Evolutionary conservation across 2,888 invertebrate genomes (phyloP).

Genomic region (Drosophila sordidula): DNA sequence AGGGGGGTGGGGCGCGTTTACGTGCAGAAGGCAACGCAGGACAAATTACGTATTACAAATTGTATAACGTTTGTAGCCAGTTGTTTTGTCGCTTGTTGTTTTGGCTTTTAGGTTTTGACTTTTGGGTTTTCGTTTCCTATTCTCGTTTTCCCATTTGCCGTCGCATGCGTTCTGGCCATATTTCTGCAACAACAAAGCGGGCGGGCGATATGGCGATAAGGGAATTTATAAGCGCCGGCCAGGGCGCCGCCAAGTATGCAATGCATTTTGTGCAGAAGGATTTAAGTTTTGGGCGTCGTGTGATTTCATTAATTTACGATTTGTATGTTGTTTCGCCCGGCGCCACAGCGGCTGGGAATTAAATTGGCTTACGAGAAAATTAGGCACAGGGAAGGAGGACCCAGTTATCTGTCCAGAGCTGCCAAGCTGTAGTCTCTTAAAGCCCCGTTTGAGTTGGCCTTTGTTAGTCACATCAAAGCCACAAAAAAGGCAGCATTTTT

Average conservation of each 20-base stretch:
- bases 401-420: conserved; percentile 16
- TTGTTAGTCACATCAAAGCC: conserved; percentile 53
- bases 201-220: conserved; percentile 66
- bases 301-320: conserved; percentile 77
- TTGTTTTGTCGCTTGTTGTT: conserved; percentile 34
- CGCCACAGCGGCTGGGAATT: conserved; percentile 68
- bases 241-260: conserved; percentile 54
- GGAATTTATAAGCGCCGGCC: conserved; percentile 68
- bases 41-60: conserved; percentile 78
- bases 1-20: conserved; percentile 2
- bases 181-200: conserved; percentile 64
- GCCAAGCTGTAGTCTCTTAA: conserved; percentile 39
- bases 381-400: conserved; percentile 33
- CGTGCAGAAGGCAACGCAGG: conserved; percentile 28
- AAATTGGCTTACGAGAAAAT: conserved; percentile 71
- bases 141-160: conserved; percentile 26
- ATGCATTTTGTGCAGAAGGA: conserved; percentile 63
- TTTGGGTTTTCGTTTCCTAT: conserved; percentile 6
- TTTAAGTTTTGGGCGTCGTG: conserved; percentile 66
- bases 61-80: conserved; percentile 57
- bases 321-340: conserved; percentile 42
- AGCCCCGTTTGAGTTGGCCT: conserved; percentile 36
- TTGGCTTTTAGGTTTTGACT: conserved; percentile 48
- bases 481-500: conserved; percentile 29
- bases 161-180: conserved; percentile 73